These are phyloP conservation scores for Homarus americanus DNA, from an alignment of 1,140 invertebrate genomes.

Conservation along the genomic window DNA sequence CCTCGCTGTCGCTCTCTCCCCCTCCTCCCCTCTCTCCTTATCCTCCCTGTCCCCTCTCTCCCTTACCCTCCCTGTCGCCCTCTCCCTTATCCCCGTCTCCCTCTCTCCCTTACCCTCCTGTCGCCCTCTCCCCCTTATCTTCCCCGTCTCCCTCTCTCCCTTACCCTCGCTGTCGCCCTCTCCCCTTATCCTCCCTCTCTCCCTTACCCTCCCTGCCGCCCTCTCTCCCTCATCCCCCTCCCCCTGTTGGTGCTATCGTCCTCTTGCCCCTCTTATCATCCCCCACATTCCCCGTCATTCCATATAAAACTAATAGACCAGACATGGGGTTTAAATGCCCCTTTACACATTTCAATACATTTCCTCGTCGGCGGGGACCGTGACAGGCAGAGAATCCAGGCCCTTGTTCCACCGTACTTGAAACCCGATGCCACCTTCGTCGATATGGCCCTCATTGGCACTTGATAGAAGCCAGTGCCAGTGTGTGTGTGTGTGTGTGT, in stretches of 20 bases:
- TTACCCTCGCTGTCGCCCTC: not conserved
- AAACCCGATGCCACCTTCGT: constrained; percentile 52
- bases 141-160: too few species aligned
- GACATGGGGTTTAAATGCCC: not conserved
- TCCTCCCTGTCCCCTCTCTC: not conserved
- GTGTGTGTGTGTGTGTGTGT: constrained; percentile 22
- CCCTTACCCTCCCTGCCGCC: too few species aligned
- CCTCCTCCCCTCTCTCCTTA: not conserved
- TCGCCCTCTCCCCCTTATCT: too few species aligned
- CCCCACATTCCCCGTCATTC: not conserved
- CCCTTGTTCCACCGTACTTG: not conserved
- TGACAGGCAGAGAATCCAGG: constrained; percentile 1
- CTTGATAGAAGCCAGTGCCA: constrained; percentile 62
- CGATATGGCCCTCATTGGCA: constrained; percentile 66
- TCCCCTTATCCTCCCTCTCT: too few species aligned
- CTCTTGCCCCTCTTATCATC: too few species aligned
- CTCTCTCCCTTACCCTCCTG: not conserved
- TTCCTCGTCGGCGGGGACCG: not conserved
- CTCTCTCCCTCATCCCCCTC: too few species aligned
- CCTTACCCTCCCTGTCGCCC: not conserved
- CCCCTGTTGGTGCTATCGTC: too few species aligned
- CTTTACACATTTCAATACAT: not conserved
- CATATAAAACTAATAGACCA: constrained; percentile 8
- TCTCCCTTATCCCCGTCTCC: not conserved
- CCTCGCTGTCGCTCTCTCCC: not conserved